phyloP scores from a whole-genome alignment of 2,113 vertebrate genomes.

The Erythrocebus patas region DNA sequence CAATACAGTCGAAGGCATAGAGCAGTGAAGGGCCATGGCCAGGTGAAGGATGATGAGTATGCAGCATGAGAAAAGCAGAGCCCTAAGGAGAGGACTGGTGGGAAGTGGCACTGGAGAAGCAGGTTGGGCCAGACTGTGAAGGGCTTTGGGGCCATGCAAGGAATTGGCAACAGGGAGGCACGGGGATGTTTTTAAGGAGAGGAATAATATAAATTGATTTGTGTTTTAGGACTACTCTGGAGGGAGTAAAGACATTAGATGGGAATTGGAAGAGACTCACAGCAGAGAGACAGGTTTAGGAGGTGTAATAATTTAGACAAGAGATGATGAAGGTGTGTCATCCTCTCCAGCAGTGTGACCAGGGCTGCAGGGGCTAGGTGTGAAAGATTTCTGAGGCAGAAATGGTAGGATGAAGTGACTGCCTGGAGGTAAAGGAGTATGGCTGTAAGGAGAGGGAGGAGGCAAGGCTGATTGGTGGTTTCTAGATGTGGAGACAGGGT shows the following conservation, averaged over 20 bases:
- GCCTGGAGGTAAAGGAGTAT: not conserved
- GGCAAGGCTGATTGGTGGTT: not conserved
- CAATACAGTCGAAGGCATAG: not conserved
- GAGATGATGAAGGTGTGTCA: not conserved
- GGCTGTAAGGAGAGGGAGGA: not conserved
- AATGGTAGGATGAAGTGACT: not conserved
- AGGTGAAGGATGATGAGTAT: fast-evolving
- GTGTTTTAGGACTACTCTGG: not conserved
- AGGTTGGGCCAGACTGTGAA: not conserved
- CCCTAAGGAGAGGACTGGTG: fast-evolving
- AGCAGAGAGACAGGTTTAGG: not conserved
- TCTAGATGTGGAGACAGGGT: not conserved
- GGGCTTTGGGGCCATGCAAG: not conserved
- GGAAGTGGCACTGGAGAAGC: not conserved
- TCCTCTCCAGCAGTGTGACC: not conserved
- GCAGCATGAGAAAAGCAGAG: fast-evolving
- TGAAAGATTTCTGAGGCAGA: not conserved
- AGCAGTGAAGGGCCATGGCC: not conserved
- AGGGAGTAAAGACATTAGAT: not conserved
- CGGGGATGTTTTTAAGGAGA: not conserved
- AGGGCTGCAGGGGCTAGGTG: not conserved
- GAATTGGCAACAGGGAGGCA: not conserved
- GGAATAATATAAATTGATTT: not conserved
- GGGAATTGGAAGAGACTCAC: not conserved
- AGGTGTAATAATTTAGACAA: not conserved